phyloP scores from a whole-genome alignment of 2,888 invertebrate species.

The Brenthis hecate region DNA sequence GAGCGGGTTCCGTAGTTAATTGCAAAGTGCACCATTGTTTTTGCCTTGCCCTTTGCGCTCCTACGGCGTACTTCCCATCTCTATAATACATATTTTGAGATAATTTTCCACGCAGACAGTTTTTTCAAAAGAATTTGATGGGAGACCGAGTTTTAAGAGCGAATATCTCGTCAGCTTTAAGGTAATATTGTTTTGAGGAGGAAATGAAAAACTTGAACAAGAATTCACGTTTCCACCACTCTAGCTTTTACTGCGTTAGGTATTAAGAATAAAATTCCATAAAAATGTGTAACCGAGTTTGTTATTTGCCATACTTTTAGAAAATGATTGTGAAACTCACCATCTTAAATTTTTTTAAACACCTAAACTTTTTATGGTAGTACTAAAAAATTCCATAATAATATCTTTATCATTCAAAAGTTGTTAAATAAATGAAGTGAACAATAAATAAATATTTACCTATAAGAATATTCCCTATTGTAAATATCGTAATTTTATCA shows the following conservation, averaged over 20 bases:
- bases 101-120: slow-evolving; percentile 41
- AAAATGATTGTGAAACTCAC: slow-evolving; percentile 4
- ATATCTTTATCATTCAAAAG: neutral
- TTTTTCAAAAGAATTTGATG: slow-evolving; percentile 41
- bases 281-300: neutral
- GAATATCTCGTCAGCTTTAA: slow-evolving; percentile 37
- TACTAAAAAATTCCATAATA: too few species aligned
- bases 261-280: slow-evolving; percentile 14
- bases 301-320: slow-evolving; percentile 4
- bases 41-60: slow-evolving; percentile 53
- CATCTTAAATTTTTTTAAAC: slow-evolving; percentile 6
- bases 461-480: neutral
- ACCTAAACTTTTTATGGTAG: neutral
- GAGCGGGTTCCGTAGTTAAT: slow-evolving; percentile 62
- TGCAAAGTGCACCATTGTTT: slow-evolving; percentile 72
- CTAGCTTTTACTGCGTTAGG: slow-evolving; percentile 3
- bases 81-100: slow-evolving; percentile 43
- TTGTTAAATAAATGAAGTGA: neutral
- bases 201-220: slow-evolving; percentile 32
- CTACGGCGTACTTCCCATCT: slow-evolving; percentile 37
- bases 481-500: neutral
- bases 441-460: neutral
- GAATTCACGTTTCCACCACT: slow-evolving; percentile 8
- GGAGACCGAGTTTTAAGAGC: slow-evolving; percentile 33
- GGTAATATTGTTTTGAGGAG: slow-evolving; percentile 35